Evolutionary conservation across 64 coral and sea anemone genomes (phyloP).

Genomic region (Trachythela sp.): DNA sequence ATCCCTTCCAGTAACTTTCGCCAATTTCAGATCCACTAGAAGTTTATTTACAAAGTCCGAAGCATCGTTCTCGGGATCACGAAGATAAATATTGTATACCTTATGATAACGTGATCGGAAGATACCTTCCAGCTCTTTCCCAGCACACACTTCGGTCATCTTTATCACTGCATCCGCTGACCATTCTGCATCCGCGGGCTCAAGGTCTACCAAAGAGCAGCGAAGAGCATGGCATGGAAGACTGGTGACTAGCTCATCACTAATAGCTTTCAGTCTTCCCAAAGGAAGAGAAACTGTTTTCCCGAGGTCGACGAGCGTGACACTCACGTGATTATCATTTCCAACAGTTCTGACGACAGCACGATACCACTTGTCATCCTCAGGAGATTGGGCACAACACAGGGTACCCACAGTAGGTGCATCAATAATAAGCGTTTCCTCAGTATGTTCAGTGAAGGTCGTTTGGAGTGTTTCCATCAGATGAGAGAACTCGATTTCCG

Average conservation of each 20-base stretch:
- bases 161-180: background rate
- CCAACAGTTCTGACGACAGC: background rate
- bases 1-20: background rate
- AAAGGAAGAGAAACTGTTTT: background rate
- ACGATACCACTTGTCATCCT: background rate
- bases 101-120: conserved; percentile 3
- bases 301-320: background rate
- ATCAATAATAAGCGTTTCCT: background rate
- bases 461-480: background rate
- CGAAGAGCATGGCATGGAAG: background rate
- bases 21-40: conserved; percentile 19
- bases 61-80: background rate
- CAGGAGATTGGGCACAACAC: background rate
- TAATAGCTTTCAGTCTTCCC: background rate
- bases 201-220: conserved; percentile 6
- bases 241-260: background rate
- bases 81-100: conserved; percentile 9
- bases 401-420: background rate
- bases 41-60: conserved; percentile 11
- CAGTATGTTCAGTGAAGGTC: background rate
- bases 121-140: background rate
- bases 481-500: background rate
- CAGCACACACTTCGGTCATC: background rate
- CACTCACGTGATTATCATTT: background rate
- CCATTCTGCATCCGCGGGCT: background rate